Conservation (phyloP, 1,140 invertebrate genomes). For the Diabrotica undecimpunctata region DNA sequence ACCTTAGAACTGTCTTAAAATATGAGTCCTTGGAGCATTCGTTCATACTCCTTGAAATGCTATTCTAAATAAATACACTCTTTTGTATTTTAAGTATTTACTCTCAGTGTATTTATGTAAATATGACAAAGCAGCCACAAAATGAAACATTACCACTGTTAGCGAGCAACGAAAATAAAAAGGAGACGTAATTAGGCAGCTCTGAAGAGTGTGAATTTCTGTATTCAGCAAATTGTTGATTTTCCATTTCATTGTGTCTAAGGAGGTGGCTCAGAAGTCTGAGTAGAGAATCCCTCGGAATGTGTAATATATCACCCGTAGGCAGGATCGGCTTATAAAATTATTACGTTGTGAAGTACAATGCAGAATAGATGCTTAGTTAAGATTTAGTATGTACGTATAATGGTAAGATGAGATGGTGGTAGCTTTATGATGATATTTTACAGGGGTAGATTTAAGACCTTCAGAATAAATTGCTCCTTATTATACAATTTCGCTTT, state of each 20-base stretch:
- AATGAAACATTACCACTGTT: background rate
- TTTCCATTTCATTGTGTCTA: background rate
- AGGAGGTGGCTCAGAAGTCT: background rate
- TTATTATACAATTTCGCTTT: too few relatives aligned
- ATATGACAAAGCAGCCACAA: too few relatives aligned
- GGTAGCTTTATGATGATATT: too few relatives aligned
- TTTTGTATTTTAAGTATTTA: too few relatives aligned
- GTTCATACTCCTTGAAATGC: too few relatives aligned
- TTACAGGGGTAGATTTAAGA: too few relatives aligned
- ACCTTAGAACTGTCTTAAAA: too few relatives aligned
- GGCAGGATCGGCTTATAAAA: background rate
- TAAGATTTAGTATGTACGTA: background rate
- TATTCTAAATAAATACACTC: too few relatives aligned
- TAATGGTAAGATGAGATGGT: background rate
- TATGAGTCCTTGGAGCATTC: too few relatives aligned
- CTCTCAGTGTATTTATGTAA: too few relatives aligned
- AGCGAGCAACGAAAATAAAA: background rate
- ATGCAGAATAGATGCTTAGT: background rate
- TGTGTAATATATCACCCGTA: background rate
- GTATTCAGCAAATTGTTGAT: constrained; percentile 2
- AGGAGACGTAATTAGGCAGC: background rate
- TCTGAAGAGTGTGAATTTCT: background rate
- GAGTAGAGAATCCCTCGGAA: background rate
- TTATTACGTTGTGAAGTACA: background rate
- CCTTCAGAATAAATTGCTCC: too few relatives aligned